Percentiles rank a stretch among this genome's conserved stretches.
Conservation (phyloP, 92 coral and sea anemone genomes). For the Hydrozoanthus gracilis region DNA sequence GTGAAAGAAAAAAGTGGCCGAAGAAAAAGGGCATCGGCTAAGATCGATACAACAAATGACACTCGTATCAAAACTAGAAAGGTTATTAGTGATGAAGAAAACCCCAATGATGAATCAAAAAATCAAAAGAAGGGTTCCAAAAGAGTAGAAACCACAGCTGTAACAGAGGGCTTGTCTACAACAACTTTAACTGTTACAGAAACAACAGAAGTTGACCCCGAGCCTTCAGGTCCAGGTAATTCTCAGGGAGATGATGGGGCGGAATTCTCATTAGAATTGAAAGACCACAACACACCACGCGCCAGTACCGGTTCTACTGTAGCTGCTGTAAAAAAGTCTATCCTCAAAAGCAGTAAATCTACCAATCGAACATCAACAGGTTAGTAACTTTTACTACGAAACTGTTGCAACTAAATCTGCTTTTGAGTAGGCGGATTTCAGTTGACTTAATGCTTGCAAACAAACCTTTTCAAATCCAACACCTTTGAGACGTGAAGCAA, state of each 20-base stretch:
- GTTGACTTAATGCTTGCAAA: too few relatives aligned
- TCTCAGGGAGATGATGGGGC: background rate
- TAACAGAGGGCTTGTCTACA: background rate
- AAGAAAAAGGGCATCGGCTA: conserved; percentile 25
- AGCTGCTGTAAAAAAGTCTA: conserved; percentile 42
- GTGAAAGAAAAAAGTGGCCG: background rate
- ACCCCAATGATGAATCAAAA: background rate
- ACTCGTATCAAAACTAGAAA: conserved; percentile 3
- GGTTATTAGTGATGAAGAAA: background rate
- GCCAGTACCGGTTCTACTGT: conserved; percentile 12
- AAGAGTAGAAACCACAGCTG: background rate
- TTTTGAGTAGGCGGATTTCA: background rate
- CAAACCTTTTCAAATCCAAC: too few relatives aligned
- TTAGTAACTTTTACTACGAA: background rate
- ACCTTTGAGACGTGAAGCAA: too few relatives aligned
- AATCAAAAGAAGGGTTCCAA: background rate
- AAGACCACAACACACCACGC: background rate
- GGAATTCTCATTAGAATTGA: background rate
- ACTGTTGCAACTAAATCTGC: background rate
- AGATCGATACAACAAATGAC: background rate
- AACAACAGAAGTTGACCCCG: background rate
- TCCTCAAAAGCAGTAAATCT: conserved; percentile 46
- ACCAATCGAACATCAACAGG: conserved; percentile 19
- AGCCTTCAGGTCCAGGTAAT: too few relatives aligned
- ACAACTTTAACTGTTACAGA: background rate